phyloP scores from a whole-genome alignment of 2,797 vertebrate genomes.

The Rousettus madagascariensis region DNA sequence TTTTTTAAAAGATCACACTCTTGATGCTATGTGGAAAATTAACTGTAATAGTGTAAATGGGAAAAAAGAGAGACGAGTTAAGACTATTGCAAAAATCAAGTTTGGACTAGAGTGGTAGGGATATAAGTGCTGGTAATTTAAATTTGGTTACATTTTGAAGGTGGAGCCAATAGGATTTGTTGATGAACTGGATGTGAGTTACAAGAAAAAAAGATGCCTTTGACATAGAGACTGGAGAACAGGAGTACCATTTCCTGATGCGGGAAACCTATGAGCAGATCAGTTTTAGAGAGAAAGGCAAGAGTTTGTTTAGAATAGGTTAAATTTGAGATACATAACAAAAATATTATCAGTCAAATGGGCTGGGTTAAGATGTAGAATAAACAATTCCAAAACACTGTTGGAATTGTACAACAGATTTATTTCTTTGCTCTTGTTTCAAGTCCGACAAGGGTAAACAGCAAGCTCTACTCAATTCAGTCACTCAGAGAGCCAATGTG shows the following conservation, averaged over 20 bases:
- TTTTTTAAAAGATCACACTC: not conserved
- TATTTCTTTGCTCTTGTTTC: not conserved
- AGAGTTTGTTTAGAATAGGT: not conserved
- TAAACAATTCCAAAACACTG: not conserved
- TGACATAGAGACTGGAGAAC: not conserved
- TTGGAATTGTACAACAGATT: not conserved
- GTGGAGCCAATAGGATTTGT: not conserved
- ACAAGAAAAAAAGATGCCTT: not conserved
- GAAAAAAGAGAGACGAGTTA: not conserved
- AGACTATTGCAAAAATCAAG: not conserved
- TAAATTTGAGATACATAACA: not conserved
- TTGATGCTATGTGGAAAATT: not conserved
- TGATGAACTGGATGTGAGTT: not conserved
- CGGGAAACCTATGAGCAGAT: not conserved
- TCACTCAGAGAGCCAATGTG: not conserved
- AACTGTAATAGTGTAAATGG: not conserved
- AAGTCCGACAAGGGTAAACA: not conserved
- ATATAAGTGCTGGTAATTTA: not conserved
- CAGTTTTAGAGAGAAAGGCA: not conserved
- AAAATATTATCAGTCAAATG: not conserved
- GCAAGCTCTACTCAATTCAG: not conserved
- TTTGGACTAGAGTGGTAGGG: not conserved
- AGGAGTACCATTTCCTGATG: not conserved
- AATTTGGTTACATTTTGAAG: not conserved
- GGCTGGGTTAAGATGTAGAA: not conserved